Evolutionary conservation across 1,140 invertebrate species (phyloP).

Genomic region (Pantala flavescens): DNA sequence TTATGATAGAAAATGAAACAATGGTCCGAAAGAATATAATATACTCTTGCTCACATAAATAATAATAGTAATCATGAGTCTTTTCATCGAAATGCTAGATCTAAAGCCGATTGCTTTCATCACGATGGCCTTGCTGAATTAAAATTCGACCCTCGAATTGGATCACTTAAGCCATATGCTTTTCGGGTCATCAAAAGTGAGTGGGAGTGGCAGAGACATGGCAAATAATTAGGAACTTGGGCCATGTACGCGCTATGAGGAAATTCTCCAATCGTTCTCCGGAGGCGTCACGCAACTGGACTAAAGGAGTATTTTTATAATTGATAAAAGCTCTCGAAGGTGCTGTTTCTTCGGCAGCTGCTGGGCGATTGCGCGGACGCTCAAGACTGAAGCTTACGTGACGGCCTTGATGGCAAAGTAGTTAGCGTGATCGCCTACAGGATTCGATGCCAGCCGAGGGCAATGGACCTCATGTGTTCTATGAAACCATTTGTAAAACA

Average conservation of each 20-base stretch:
- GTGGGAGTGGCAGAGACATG: too few relatives aligned
- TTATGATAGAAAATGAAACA: too few relatives aligned
- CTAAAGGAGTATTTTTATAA: neutral
- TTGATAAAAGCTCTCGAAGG: neutral
- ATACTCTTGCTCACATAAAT: too few relatives aligned
- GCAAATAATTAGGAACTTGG: too few relatives aligned
- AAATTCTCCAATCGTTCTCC: neutral
- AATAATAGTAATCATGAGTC: too few relatives aligned
- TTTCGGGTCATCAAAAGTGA: too few relatives aligned
- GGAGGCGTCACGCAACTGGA: neutral
- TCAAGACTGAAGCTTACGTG: neutral
- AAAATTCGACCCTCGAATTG: too few relatives aligned
- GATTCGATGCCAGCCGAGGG: neutral
- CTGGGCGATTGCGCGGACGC: neutral
- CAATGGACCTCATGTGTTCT: neutral
- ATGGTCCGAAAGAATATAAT: too few relatives aligned
- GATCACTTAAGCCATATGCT: too few relatives aligned
- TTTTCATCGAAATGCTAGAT: too few relatives aligned
- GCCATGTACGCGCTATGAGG: neutral
- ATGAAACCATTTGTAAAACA: neutral
- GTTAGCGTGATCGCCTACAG: neutral
- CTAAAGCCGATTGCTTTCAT: too few relatives aligned
- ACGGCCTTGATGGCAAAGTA: neutral
- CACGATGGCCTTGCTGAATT: too few relatives aligned
- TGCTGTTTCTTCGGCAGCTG: neutral